Evolutionary conservation across 2,797 vertebrate species (phyloP).

Genomic region (Craterocephalus amniculus): DNA sequence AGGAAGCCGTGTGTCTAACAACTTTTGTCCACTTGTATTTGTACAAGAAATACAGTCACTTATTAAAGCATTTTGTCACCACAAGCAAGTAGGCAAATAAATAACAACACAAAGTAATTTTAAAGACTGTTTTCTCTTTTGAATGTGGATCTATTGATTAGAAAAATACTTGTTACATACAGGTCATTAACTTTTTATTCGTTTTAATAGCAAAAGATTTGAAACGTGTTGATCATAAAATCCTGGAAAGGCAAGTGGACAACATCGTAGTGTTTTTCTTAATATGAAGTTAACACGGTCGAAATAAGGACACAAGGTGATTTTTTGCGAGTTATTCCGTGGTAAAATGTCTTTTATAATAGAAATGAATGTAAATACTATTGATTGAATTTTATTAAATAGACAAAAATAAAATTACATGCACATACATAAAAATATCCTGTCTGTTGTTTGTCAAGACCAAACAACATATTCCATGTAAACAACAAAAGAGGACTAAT

Average conservation of each 20-base stretch:
- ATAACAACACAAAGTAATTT: not conserved
- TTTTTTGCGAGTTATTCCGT: not conserved
- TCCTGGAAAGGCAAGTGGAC: not conserved
- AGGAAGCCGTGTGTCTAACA: no score
- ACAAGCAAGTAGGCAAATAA: no score
- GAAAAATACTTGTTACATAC: fast-evolving
- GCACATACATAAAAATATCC: not conserved
- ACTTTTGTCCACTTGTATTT: no score
- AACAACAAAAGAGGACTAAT: not conserved
- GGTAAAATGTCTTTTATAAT: not conserved
- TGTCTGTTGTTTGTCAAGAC: not conserved
- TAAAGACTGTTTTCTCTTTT: not conserved
- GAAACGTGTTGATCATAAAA: not conserved
- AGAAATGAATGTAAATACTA: no score
- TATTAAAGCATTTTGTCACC: no score
- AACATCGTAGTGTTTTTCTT: not conserved
- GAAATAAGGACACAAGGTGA: not conserved
- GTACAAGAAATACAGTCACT: no score
- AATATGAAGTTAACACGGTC: not conserved
- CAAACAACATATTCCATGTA: not conserved
- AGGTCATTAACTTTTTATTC: not conserved
- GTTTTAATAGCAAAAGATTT: conserved; percentile 14
- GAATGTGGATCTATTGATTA: fast-evolving
- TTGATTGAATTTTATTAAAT: not conserved
- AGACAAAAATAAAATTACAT: not conserved